Evolutionary conservation across 2,888 invertebrate genomes (phyloP), one percentile per base, ranked within the genome.

Genomic region (Zonitis immaculata): DNA sequence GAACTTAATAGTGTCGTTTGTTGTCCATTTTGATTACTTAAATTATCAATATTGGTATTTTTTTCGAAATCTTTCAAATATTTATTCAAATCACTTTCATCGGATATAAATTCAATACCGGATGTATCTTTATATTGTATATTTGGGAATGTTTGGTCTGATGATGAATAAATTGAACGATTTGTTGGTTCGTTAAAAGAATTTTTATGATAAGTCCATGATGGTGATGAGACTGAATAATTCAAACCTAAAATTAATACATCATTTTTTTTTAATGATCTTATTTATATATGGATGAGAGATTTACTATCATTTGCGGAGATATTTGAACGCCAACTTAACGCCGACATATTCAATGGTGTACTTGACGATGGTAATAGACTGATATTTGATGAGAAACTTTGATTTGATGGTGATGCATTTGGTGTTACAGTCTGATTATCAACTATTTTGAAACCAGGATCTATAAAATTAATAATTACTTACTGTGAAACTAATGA

Each of bases 1-100:
- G 78, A 78, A 60, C 78, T 80, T 42, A 81, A 66, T 44, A 80
- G 68, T 69, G 79, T 80, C 1, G 75, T 74, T 0, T 77, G 74
- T 50, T 76, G 77, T 62, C 78, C 77, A 6, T 74, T 66, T 42
- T 64, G 65, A 49, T 60, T 68, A 14, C 57, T 63, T 18, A 66
- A 45, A 58, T 67, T 72, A 26, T 64, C 63, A 2, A 66, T 63
- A 57, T 68, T 73, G 56, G 74, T 73, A 32, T 66, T 64, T 12
- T 67, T 66, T 45, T 74, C 72, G 49, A 73, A 72, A 43, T 75
- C 72, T 66, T 73, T 76, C 35, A 82, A 68, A 66, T 79, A 80
- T 47, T 76, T 70, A 14, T 74, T 71, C 28, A 82, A 69, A 11
- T 74, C 74, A 26, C 73, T 70, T 54, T 80, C 78, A 64, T 82